Evolutionary conservation across 2,888 invertebrate species (phyloP), one percentile per base, ranked within the genome.

Genomic region (Caenorhabditis panamensis): DNA sequence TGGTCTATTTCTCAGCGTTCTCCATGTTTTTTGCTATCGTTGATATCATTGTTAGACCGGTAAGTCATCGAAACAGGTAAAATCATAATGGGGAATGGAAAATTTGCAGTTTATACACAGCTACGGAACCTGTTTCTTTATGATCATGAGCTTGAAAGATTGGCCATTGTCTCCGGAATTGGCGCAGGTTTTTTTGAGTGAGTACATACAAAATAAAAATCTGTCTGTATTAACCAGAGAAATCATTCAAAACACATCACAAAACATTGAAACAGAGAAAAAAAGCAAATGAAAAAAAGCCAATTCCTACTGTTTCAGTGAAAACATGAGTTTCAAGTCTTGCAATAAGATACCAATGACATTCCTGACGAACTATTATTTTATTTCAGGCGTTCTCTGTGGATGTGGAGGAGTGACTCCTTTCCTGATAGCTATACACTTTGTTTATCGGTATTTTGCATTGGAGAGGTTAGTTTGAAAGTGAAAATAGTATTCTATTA

Each of bases 1-100:
- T 79, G 47, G 36, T 72, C 11, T 79, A 72, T 47, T 79, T 79
- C n/a, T 79, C 59, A 31, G 4, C 31, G 58, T 71, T 79, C 56
- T 56, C 78, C 16, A 59, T 79, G 11, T 62, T 72, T 31, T 79
- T 67, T 51, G 71, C 78, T 1, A 28, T 59, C 13, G 6, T 79
- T 31, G 67, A 79, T 61, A 63, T 78, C 36, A 36, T 69, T 24
- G 47, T 78, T 4, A 44, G 64, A 24, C 71, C 78, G 69, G 77
- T 78, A 18, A 62, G 62, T 44, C n/a, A n/a, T n/a, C n/a, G n/a
- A n/a, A n/a, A n/a, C n/a, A n/a, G n/a, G n/a, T n/a, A n/a, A n/a
- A n/a, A n/a, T n/a, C n/a, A n/a, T 9, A 31, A 31, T 31, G 31
- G 4, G 31, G 9, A 31, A n/a, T n/a, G n/a, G n/a, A 31, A 31